These are phyloP conservation scores for Tigriopus japonicus DNA, from an alignment of 1,140 invertebrate species.

Conservation along the genomic window DNA sequence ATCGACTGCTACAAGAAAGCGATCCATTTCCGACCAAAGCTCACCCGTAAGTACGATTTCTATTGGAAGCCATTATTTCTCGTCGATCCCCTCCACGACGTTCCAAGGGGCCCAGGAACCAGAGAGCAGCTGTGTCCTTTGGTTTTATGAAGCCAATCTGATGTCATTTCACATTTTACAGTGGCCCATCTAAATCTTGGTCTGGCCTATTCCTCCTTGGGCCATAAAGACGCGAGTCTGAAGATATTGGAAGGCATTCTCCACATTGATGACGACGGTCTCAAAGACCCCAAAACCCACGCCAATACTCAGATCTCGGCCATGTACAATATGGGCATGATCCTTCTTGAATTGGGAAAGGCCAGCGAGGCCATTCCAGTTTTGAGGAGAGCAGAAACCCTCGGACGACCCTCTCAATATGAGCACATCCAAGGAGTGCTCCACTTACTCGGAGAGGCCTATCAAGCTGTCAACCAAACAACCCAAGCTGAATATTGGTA, in stretches of 20 bases:
- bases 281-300: constrained; percentile 74
- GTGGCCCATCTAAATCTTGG: constrained; percentile 90
- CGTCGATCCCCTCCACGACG: too few species aligned
- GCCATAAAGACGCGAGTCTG: constrained; percentile 59
- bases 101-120: too few species aligned
- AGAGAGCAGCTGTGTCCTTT: not conserved
- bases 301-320: constrained; percentile 74
- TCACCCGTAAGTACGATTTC: constrained; percentile 59
- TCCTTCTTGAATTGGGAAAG: constrained; percentile 67
- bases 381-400: not conserved
- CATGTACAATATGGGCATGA: constrained; percentile 67
- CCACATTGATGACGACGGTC: constrained; percentile 56
- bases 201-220: constrained; percentile 58
- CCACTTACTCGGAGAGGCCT: constrained; percentile 65
- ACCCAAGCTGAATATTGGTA: constrained; percentile 65
- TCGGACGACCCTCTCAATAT: not conserved
- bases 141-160: not conserved
- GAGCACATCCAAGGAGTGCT: constrained; percentile 32
- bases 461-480: constrained; percentile 54
- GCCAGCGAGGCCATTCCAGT: constrained; percentile 65
- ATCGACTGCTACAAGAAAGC: constrained; percentile 77
- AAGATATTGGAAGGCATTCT: constrained; percentile 59
- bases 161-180: constrained; percentile 30
- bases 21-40: constrained; percentile 75
- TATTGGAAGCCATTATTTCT: not conserved